Conservation (phyloP, 1,140 invertebrate genomes). For the Polypedilum pembai region DNA sequence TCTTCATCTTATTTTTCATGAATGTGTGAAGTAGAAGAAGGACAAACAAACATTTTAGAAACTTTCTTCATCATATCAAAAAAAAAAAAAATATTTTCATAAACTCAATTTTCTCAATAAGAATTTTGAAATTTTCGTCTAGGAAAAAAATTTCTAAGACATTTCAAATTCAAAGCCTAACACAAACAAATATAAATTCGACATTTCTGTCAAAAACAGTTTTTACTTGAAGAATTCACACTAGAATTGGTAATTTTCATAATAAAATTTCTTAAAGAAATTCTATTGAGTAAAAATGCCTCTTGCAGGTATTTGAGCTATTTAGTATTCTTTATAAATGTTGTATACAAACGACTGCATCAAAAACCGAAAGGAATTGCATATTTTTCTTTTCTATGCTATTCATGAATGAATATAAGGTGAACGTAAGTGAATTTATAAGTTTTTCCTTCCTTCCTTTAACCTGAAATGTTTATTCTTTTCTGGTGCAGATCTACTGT, state of each 20-base stretch:
- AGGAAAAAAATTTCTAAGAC: too few species aligned
- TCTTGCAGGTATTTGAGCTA: constrained; percentile 1
- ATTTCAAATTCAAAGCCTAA: too few species aligned
- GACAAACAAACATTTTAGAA: constrained; percentile 2
- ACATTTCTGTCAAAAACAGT: too few species aligned
- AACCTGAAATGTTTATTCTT: background rate
- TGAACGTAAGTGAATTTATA: constrained; percentile 3
- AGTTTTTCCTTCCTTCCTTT: constrained; percentile 4
- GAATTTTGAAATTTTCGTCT: background rate
- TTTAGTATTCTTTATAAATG: constrained; percentile 4
- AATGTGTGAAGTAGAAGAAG: background rate
- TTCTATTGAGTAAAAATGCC: background rate
- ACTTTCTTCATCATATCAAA: background rate
- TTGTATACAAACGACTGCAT: background rate
- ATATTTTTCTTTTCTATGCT: too few species aligned
- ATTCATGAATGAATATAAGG: too few species aligned
- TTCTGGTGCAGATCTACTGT: background rate
- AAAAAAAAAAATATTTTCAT: background rate
- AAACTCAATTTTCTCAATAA: constrained; percentile 13
- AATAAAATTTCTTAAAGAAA: too few species aligned
- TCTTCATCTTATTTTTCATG: too few species aligned
- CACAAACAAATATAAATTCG: too few species aligned
- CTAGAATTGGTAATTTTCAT: too few species aligned
- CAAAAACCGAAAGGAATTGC: background rate
- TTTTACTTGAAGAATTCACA: too few species aligned